Conservation (phyloP, 2,888 invertebrate species). For the Gibbula magus region DNA sequence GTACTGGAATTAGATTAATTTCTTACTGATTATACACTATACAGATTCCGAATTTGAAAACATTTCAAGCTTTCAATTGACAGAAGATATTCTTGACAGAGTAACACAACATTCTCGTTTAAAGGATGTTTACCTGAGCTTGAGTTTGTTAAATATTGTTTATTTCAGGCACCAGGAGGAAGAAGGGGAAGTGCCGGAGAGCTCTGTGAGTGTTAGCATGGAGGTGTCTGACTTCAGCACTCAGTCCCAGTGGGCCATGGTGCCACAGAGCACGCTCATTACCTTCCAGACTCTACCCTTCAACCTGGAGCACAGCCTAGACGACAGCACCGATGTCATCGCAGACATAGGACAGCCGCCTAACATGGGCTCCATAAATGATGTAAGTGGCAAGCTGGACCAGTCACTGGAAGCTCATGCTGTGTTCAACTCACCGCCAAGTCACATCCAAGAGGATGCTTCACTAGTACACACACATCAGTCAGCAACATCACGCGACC, state of each 20-base stretch:
- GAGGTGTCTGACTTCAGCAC: neutral
- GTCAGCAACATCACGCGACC: no score
- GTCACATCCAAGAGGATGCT: no score
- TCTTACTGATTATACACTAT: no score
- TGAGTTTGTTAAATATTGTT: no score
- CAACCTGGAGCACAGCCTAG: slow-evolving; percentile 19
- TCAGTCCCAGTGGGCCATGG: slow-evolving; percentile 26
- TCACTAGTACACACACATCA: no score
- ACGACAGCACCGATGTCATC: slow-evolving; percentile 18
- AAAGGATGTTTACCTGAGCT: no score
- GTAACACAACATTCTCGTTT: no score
- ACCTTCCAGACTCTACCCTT: slow-evolving; percentile 36
- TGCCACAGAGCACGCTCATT: slow-evolving; percentile 33
- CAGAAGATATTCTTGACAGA: no score
- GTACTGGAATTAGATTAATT: no score
- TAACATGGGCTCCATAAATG: slow-evolving; percentile 7
- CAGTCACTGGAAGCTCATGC: slow-evolving; percentile 23
- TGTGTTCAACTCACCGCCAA: neutral
- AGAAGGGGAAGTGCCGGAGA: neutral
- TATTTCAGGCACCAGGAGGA: neutral
- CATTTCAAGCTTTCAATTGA: no score
- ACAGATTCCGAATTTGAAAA: no score
- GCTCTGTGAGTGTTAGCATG: neutral
- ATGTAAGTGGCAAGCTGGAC: neutral
- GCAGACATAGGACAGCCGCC: neutral